Evolutionary conservation across 2,888 invertebrate genomes (phyloP), one percentile per base, ranked within the genome.

Genomic region (Acrocera orbiculus): DNA sequence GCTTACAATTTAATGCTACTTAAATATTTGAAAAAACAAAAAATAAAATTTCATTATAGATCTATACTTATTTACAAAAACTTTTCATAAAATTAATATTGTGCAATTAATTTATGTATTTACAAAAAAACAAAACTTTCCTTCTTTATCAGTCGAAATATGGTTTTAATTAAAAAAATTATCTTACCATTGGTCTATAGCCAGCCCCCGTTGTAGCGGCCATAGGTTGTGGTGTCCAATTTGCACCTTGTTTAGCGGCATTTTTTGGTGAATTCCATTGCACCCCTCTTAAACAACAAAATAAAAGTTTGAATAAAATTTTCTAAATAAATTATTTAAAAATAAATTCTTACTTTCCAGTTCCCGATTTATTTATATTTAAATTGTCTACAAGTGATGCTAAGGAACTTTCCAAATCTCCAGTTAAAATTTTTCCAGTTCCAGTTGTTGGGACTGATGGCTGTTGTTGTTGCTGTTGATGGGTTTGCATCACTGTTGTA

Each of bases 361-460:
- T 56, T 48, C 55, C 54, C 44, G 72, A 75, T 62, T 79, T 80
- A 63, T 83, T 82, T 51, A 87, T 86, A 49, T 77, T 73, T 48
- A 95, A 71, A 63, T 92, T 93, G 64, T 92, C 86, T 41, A 92
- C 93, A 48, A 95, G 66, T 44, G 82, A 82, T 41, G 90, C 90
- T 40, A 93, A 73, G 47, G 89, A 90, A 47, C 87, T 83, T 58
- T 95, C 92, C 58, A 95, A 66, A 62, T 93, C 93, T 35, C 89
- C 87, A 16, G 87, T 86, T 42, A 92, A 68, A 44, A 93, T 77
- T 54, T 80, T 81, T 41, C 73, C 73, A 36, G 67, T 56, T 51
- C 63, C 59, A 41, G 65, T 61, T 43, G 65, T 54, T 39, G 57
- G 58, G 13, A 51, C 45, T 46, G 46, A 50, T 44, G 56, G 53